Evolutionary conservation across 2,113 vertebrate species (phyloP).

Genomic region (Mastomys coucha): DNA sequence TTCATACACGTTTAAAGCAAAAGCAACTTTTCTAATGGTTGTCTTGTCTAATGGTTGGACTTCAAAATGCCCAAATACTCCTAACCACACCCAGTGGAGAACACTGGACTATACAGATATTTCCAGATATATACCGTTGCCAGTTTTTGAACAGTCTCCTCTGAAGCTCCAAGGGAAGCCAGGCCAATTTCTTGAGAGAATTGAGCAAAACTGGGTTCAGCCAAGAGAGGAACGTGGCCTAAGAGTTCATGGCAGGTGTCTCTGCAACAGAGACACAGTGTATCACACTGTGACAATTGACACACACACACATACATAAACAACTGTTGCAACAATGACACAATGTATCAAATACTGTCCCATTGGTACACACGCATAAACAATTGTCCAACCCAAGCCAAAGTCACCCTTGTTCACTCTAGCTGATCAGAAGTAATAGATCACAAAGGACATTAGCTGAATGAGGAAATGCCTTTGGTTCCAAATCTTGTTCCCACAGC

Average conservation of each 20-base stretch:
- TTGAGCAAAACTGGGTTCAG: constrained; percentile 98
- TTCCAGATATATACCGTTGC: constrained; percentile 92
- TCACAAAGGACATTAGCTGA: constrained; percentile 18
- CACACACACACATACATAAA: too few species aligned
- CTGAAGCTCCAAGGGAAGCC: constrained; percentile 97
- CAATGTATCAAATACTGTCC: neutral
- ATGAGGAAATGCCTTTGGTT: constrained; percentile 9
- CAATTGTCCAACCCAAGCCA: neutral
- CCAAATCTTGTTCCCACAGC: neutral
- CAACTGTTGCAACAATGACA: constrained; percentile 80
- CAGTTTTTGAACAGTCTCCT: constrained; percentile 96
- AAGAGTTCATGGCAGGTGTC: constrained; percentile 99
- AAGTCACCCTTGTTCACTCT: constrained; percentile 14
- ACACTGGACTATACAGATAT: neutral
- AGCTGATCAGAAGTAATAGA: neutral
- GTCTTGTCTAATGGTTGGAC: neutral
- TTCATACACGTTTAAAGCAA: constrained; percentile 23
- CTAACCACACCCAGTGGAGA: neutral
- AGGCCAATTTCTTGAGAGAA: constrained; percentile 99
- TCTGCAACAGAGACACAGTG: constrained; percentile 85
- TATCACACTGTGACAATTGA: neutral
- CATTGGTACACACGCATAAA: neutral
- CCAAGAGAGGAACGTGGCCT: constrained; percentile 97
- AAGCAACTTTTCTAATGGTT: constrained; percentile 13
- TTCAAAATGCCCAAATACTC: constrained; percentile 39